These are phyloP conservation scores for Penaeus chinensis DNA, from an alignment of 1,140 invertebrate genomes.

Conservation along the genomic window DNA sequence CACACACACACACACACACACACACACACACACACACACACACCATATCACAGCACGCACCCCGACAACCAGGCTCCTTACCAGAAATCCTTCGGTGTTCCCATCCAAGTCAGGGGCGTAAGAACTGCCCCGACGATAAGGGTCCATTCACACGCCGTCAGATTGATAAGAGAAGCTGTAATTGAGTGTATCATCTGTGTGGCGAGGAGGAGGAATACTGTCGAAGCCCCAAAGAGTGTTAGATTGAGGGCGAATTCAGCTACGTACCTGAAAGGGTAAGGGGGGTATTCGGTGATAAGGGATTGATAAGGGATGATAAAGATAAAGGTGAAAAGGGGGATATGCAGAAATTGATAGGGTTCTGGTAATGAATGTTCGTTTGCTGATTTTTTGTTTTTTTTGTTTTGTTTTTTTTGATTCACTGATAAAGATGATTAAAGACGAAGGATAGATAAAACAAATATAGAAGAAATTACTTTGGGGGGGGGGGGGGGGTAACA, in stretches of 20 bases:
- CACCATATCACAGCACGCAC: not conserved
- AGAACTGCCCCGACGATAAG: constrained; percentile 74
- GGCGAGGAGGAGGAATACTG: constrained; percentile 24
- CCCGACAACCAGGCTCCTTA: constrained; percentile 66
- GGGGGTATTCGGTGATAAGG: too few relatives aligned
- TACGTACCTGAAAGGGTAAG: not conserved
- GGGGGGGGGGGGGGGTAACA: too few relatives aligned
- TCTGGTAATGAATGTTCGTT: too few relatives aligned
- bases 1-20: constrained; percentile 16
- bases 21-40: not conserved
- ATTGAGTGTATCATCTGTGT: not conserved
- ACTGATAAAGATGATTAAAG: too few relatives aligned
- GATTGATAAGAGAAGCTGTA: not conserved
- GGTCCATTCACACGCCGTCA: constrained; percentile 73
- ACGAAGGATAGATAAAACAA: too few relatives aligned
- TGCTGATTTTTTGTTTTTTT: too few relatives aligned
- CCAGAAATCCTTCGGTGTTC: constrained; percentile 80
- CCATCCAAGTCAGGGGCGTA: constrained; percentile 76
- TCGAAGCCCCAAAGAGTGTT: constrained; percentile 5
- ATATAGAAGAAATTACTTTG: too few relatives aligned
- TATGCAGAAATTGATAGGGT: too few relatives aligned
- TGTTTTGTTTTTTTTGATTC: too few relatives aligned
- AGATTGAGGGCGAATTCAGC: not conserved
- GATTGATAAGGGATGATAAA: too few relatives aligned
- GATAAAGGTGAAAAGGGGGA: too few relatives aligned